Base-by-base conservation (phyloP, 2,113 vertebrate species). In the Dryoscopus gambensis region DNA sequence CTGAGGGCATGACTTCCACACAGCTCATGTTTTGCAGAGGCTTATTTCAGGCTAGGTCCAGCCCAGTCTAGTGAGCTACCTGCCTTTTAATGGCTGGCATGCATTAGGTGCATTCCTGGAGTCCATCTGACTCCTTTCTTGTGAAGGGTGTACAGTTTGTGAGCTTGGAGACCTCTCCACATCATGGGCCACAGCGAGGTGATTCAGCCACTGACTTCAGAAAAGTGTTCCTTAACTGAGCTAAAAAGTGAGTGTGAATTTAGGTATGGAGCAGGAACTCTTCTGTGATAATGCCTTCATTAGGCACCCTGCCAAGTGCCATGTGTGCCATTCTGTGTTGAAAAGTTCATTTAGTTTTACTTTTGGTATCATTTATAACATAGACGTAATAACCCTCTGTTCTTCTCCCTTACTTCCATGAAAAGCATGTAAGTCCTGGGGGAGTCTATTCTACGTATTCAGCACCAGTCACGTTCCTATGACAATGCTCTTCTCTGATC, bases 111-210 rank as follows among this genome's bases (percentile, higher is more conserved):
- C 31, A 5, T 56, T 86, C 28, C 44, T 79, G 49, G 53, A 73
- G 53, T 25, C 79, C 67, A 15, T 65, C 31, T 53, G 46, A 74
- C 67, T 67, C 49, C 37, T 94, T 31, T 56, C 21, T 46, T 55
- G 50, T 2, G 5, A 67, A 78, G 13, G 10, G 21, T 8, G 4
- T n/a, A 12, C 21, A 68, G 30, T 52, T 37, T 82, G 33, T 67
- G 47, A 89, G 52, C 47, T 69, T 73, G 28, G 42, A 78, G n/a
- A 27, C 37, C 15, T 31, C 40, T 76, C 49, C 46, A 35, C 17
- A 55, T 40, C 1, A 2, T 20, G 71, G 64, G 37, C 13, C 19
- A 40, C 83, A 76, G 37, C 0, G 0, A 55, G 28, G 17, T 35
- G 22, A 50, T 77, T 57, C 3, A 35, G 50, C 30, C 35, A 52